Conservation (phyloP, 2,888 invertebrate species). For the Cheiracanthium punctorium region DNA sequence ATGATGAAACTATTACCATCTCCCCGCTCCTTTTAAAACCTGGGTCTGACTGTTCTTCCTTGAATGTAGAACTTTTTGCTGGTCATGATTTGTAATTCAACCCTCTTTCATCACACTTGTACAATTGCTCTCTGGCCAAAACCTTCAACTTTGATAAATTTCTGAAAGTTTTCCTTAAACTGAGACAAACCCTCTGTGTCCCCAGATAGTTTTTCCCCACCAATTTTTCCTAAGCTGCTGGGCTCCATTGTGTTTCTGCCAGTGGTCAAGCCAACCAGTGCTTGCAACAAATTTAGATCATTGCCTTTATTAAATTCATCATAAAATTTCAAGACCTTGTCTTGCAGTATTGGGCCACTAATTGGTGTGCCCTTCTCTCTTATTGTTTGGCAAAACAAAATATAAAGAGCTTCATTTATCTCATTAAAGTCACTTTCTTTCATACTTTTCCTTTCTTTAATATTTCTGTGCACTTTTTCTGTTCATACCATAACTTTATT, state of each 20-base stretch:
- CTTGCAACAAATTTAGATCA: conserved; percentile 16
- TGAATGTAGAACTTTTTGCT: background rate
- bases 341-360: conserved; percentile 4
- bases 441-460: conserved; percentile 29
- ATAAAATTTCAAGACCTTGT: conserved; percentile 17
- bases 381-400: conserved; percentile 18
- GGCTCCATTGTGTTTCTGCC: conserved; percentile 19
- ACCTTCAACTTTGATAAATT: conserved; percentile 25
- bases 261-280: conserved; percentile 14
- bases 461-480: conserved; percentile 15
- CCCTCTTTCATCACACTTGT: conserved; percentile 2
- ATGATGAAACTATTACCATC: background rate
- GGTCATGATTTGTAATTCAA: conserved; percentile 25
- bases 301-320: conserved; percentile 13
- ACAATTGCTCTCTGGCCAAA: conserved; percentile 8
- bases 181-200: background rate
- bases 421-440: conserved; percentile 14
- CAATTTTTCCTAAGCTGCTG: conserved; percentile 5
- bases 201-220: background rate
- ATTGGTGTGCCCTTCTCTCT: conserved; percentile 11
- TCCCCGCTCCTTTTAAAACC: background rate
- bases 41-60: conserved; percentile 5
- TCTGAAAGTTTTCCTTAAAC: conserved; percentile 16
- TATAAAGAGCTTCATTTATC: conserved; percentile 18
- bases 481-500: background rate